Evolutionary conservation across 2,113 vertebrate genomes (phyloP), one percentile per base, ranked within the genome.

Genomic region (Cyrtonyx montezumae): DNA sequence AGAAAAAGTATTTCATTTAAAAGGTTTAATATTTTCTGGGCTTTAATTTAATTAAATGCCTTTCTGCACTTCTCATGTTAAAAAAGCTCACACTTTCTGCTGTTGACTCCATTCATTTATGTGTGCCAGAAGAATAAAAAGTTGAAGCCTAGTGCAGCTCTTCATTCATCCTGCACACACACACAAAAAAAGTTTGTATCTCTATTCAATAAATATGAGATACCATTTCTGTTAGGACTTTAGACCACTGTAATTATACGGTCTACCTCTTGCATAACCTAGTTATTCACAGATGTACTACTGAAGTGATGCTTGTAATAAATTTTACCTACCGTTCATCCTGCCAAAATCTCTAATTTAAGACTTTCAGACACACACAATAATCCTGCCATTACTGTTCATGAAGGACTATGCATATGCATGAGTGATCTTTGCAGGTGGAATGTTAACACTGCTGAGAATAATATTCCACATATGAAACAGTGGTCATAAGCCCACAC

Each of bases 391-490:
- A 88, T 86, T 84, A 73, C 91, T 91, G 74, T 34, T 95, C 91
- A 80, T 95, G 69, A 5, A 93, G 81, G 88, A 81, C 81, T 62
- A 73, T 94, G 81, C 81, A 93, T 89, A 94, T 91, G 79, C 74
- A 92, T 82, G 88, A 96, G 53, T n/a, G 80, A 91, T 88, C 49
- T 87, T 75, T 96, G 74, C 84, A 96, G 92, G 77, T 96, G 91
- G 62, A 93, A 95, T 66, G 14, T 66, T 94, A 95, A 82, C 75
- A 67, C 78, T 91, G 75, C 34, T 77, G 88, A 96, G 49, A 67
- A 80, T 73, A 93, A 92, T 91, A 79, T 79, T 84, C 91, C 92
- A 62, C 93, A 88, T 92, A 58, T 49, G 84, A 70, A 91, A 88
- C 48, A 73, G 86, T 76, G 42, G 63, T 70, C 86, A 88, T 90